Base-by-base conservation (phyloP, 2,888 invertebrate species). In the Agriopis aurantiaria region DNA sequence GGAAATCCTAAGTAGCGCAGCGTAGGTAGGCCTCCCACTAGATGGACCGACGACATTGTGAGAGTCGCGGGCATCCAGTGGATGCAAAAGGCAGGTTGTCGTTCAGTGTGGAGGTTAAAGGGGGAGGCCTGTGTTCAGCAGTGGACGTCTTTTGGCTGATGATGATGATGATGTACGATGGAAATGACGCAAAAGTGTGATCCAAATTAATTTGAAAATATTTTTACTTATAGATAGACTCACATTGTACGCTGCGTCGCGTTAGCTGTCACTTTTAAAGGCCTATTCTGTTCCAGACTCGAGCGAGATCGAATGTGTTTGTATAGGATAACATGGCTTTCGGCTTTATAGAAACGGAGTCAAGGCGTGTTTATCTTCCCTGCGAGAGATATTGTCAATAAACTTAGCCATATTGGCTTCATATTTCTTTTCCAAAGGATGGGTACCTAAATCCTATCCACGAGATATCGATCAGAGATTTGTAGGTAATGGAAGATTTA, bases 271-370 rank as follows among this genome's bases (percentile, higher is more conserved):
- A 57, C 61, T 55, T 40, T 11, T 40, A 33, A 33, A 33, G 41
- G 55, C 40, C 55, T 33, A 33, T 53, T 23, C 6, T 8, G 40
- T 8, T 4, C 0, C 8, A n/a, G 33, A 4, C 51, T 41, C 40
- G 41, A 56, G 69, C 65, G 62, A 62, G 66, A 72, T 71, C 71
- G 69, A 69, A 70, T 72, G 65, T 75, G 65, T 72, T 72, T 73
- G 58, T 55, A 68, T 57, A 69, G 75, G 71, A 76, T 74, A 73
- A 75, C 72, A 76, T 74, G 74, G 74, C 52, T 69, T 75, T 68
- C 66, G 68, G 60, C 70, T 69, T 74, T 76, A 76, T 65, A 68
- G 23, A 63, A 46, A 48, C 62, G 68, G 45, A 65, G 75, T 69
- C 70, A 67, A 74, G 65, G n/a, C 12, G 48, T 72, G 69, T 73